phyloP scores from a whole-genome alignment of 2,888 invertebrate species.

The Caenorhabditis afra region DNA sequence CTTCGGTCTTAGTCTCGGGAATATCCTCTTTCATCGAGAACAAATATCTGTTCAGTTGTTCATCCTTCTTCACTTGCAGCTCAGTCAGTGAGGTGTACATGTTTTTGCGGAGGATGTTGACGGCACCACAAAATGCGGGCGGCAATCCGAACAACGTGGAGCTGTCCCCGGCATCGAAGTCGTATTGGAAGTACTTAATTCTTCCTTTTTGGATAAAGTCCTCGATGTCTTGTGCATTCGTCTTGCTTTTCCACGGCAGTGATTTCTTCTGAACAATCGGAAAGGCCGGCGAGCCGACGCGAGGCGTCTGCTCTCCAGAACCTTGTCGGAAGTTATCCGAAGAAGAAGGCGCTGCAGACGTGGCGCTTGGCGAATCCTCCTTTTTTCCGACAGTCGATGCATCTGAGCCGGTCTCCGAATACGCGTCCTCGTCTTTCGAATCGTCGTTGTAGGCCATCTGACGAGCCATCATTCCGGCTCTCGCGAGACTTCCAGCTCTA shows the following conservation, averaged over 20 bases:
- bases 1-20: slow-evolving; percentile 71
- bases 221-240: slow-evolving; percentile 73
- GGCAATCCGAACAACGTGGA: slow-evolving; percentile 94
- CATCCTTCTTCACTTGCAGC: slow-evolving; percentile 77
- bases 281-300: slow-evolving; percentile 70
- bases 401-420: slow-evolving; percentile 46
- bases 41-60: slow-evolving; percentile 74
- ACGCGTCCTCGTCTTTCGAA: slow-evolving; percentile 57
- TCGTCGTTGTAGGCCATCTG: slow-evolving; percentile 67
- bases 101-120: slow-evolving; percentile 83
- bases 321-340: slow-evolving; percentile 42
- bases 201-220: slow-evolving; percentile 73
- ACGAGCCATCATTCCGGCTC: slow-evolving; percentile 62
- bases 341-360: slow-evolving; percentile 24
- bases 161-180: slow-evolving; percentile 87
- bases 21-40: slow-evolving; percentile 84
- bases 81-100: slow-evolving; percentile 77
- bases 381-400: slow-evolving; percentile 15
- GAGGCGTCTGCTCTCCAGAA: slow-evolving; percentile 71
- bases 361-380: slow-evolving; percentile 20
- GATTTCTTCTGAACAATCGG: slow-evolving; percentile 56
- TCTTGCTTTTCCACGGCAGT: slow-evolving; percentile 74
- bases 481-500: slow-evolving; percentile 44
- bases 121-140: slow-evolving; percentile 95
- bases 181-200: slow-evolving; percentile 94